Evolutionary conservation across 1,140 invertebrate genomes (phyloP).

Genomic region (Trypoxylus dichotomus): DNA sequence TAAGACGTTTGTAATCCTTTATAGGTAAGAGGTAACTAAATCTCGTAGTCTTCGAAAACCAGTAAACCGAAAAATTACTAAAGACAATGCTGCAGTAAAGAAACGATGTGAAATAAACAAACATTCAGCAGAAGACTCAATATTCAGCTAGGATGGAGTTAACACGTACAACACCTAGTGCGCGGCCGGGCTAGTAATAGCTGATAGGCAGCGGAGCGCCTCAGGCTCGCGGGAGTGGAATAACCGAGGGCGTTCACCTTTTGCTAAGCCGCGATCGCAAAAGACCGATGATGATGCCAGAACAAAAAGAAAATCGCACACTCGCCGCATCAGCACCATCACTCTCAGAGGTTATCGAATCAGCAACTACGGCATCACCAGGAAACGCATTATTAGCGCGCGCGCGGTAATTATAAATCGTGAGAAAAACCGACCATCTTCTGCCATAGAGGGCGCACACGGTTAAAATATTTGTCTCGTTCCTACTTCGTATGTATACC

Average conservation of each 20-base stretch:
- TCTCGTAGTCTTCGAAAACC: not conserved
- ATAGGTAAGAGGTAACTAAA: no score
- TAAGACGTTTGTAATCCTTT: no score
- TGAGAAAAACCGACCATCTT: constrained; percentile 37
- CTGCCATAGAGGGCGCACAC: not conserved
- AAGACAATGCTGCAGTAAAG: not conserved
- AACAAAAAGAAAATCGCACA: constrained; percentile 34
- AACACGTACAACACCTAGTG: constrained; percentile 11
- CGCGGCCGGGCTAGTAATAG: constrained; percentile 31
- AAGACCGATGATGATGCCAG: constrained; percentile 19
- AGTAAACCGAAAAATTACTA: not conserved
- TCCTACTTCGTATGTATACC: not conserved
- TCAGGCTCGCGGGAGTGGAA: constrained; percentile 44
- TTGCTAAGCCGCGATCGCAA: constrained; percentile 40
- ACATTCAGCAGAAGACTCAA: not conserved
- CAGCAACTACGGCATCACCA: constrained; percentile 42
- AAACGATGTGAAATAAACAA: not conserved
- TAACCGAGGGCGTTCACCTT: constrained; percentile 49
- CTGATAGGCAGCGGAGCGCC: constrained; percentile 38
- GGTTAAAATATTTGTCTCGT: not conserved
- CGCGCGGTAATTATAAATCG: constrained; percentile 44
- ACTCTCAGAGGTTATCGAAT: constrained; percentile 36
- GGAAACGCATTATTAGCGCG: constrained; percentile 44
- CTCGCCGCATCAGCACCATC: constrained; percentile 26
- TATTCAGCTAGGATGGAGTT: not conserved